Evolutionary conservation across 2,888 invertebrate species (phyloP), one percentile per base, ranked within the genome.

Genomic region (Leptinotarsa peninsularis): DNA sequence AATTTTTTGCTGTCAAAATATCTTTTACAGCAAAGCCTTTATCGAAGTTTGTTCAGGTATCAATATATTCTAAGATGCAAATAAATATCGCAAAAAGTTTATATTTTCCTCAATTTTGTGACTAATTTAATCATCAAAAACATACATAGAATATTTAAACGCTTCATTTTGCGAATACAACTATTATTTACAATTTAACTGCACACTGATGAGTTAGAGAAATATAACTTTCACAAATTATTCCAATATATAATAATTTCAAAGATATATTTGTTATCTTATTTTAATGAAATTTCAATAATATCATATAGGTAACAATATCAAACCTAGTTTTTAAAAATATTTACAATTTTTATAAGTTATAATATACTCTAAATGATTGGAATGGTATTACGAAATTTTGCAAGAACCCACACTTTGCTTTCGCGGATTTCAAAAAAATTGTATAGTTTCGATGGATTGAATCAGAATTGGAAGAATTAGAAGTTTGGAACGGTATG

Each of bases 111-210:
- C 27, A 27, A 27, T 27, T 27, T 27, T 27, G 27, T 27, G 1
- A 27, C 4, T 27, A 27, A 27, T 27, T 5, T 5, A 58, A n/a
- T 23, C 4, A 23, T 7, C 14, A 15, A 14, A 21, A 58, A 23
- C 18, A 21, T 58, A 58, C 58, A 23, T 21, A 23, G 14, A 58
- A 15, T 58, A 21, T 23, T 14, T 2, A 23, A 58, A 58, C 23
- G 13, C 23, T 14, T 58, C 21, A 58, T 14, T 23, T 23, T 58
- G 58, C 2, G 21, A 58, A 13, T 58, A 58, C 14, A 58, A 58
- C 15, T 58, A 54, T 58, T 58, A 58, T 58, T 58, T 58, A 58
- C 58, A 58, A 23, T 58, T 23, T 58, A 14, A 23, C 14, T 58
- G 27, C 23, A 58, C 14, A 15, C 3, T 58, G 23, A 58, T 58